Percentiles rank a stretch among this genome's conserved stretches.
Conservation (phyloP, 2,113 vertebrate species). For the Pseudois nayaur region DNA sequence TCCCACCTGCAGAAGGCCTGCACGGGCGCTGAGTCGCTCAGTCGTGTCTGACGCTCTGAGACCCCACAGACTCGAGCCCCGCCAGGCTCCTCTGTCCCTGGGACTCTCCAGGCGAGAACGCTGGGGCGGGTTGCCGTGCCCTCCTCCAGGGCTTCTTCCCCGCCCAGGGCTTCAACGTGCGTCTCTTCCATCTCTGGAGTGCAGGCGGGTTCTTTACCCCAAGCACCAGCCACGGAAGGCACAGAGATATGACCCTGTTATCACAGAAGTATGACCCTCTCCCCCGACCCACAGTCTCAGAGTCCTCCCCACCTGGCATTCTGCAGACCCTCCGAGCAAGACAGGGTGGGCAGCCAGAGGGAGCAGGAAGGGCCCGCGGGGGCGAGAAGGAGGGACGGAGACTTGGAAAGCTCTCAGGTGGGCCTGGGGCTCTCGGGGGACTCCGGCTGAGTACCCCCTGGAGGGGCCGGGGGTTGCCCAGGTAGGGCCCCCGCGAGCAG, state of each 20-base stretch:
- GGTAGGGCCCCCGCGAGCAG: accelerated
- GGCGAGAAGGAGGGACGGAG: background rate
- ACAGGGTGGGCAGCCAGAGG: background rate
- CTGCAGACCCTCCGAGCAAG: background rate
- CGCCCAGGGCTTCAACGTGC: accelerated
- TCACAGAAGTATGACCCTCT: background rate
- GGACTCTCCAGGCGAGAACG: background rate
- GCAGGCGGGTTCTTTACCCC: background rate
- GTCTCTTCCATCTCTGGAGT: accelerated
- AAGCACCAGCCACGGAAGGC: background rate
- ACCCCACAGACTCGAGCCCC: accelerated
- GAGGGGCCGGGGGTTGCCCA: accelerated
- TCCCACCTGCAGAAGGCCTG: background rate
- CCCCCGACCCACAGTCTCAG: accelerated
- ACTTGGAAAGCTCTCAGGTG: accelerated
- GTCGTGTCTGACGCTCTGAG: background rate
- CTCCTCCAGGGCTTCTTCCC: background rate
- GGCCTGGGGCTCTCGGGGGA: background rate
- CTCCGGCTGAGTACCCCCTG: accelerated
- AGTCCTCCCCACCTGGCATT: background rate
- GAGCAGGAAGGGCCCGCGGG: accelerated
- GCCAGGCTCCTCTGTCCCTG: background rate
- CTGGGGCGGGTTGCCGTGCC: background rate
- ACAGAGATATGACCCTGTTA: background rate
- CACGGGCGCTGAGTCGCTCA: accelerated